These are phyloP conservation scores for Cherax destructor DNA, from an alignment of 1,140 invertebrate genomes.

Conservation along the genomic window DNA sequence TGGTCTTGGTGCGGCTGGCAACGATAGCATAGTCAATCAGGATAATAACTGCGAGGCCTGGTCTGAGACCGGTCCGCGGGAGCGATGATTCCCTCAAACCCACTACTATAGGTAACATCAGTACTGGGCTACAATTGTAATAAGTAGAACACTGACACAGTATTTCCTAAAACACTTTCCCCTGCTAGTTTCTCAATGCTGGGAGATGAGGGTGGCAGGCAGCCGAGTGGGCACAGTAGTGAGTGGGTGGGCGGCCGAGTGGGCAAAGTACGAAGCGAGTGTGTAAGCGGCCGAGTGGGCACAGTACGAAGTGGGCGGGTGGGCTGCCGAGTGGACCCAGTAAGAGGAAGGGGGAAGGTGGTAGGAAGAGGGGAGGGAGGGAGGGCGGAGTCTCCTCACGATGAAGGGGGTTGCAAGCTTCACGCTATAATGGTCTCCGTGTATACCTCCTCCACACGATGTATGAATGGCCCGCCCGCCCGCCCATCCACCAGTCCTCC, in stretches of 20 bases:
- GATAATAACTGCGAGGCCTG: too few species aligned
- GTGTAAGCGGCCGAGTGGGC: too few species aligned
- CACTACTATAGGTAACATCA: too few species aligned
- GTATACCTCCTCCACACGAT: conserved; percentile 51
- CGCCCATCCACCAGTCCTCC: conserved; percentile 26
- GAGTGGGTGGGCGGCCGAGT: neutral
- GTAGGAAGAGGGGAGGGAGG: too few species aligned
- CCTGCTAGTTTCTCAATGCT: conserved; percentile 48
- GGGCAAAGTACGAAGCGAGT: too few species aligned
- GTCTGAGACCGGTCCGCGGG: too few species aligned
- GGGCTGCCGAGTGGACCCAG: too few species aligned
- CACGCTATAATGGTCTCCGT: conserved; percentile 59
- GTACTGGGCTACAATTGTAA: conserved; percentile 36
- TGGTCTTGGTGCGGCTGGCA: too few species aligned
- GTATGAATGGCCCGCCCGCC: conserved; percentile 48
- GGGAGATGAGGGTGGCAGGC: neutral
- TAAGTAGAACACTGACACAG: conserved; percentile 23
- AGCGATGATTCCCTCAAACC: too few species aligned
- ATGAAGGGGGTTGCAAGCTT: conserved; percentile 48
- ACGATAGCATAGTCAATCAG: too few species aligned
- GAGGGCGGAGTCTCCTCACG: neutral
- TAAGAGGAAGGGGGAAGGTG: too few species aligned
- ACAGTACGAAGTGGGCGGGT: too few species aligned
- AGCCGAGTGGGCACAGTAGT: neutral
- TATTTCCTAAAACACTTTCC: conserved; percentile 57